Evolutionary conservation across 2,113 vertebrate genomes (phyloP), one percentile per base, ranked within the genome.

Genomic region (Apteryx mantelli): DNA sequence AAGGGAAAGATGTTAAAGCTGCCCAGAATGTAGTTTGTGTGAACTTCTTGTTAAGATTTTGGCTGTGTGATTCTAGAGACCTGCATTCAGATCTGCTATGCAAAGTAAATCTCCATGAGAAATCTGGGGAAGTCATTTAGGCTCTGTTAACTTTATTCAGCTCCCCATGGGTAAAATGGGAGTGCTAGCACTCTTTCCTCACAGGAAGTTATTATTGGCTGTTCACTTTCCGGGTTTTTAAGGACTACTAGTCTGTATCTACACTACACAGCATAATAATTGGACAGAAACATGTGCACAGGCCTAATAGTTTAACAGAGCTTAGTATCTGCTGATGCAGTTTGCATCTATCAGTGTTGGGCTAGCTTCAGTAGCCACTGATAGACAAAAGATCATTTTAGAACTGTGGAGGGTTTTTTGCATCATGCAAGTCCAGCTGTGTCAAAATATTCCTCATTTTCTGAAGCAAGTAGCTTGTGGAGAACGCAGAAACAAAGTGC

Each of bases 251-350:
- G 44, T 46, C 85, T 6, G 32, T 8, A 18, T 25, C n/a, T 65
- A 19, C 24, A 7, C 42, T 2, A 34, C 28, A 36, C 6, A 65
- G 64, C 79, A 74, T 34, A 8, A 10, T 25, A 65, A 65, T 13
- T 7, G 19, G 38, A 9, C 9, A 40, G 4, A 63, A 71, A 71
- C 5, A 2, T 3, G 11, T 3, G 0, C 30, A 8, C 24, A 1
- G 42, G 20, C 17, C 63, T 56, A 32, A 58, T 32, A 18, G 30
- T 58, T 58, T 18, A 17, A 13, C 30, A 18, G 56, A 58, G 56
- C 56, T 58, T 17, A 32, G 46, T 48, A 19, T 48, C 46, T 46
- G 15, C 44, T 46, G 28, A 30, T 56, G 26, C 55, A 56, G 55
- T 30, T 8, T 56, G 28, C 55, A 56, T 56, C 28, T 16, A 16